phyloP scores from a whole-genome alignment of 92 coral and sea anemone genomes.

The Porites lobata region DNA sequence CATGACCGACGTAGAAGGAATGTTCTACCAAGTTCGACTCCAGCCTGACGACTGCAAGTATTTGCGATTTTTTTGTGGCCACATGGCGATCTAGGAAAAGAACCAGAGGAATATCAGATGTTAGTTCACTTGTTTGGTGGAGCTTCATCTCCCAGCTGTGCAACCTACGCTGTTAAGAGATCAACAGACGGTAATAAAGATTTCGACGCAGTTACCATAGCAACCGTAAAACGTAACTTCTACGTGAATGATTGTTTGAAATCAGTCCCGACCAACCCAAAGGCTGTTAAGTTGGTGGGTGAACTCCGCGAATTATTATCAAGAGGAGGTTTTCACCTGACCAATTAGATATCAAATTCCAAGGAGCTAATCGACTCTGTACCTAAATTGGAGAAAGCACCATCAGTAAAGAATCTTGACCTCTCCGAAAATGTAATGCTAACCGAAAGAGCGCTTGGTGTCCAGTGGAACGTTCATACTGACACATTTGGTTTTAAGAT shows the following conservation, averaged over 20 bases:
- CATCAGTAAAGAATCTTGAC: background rate
- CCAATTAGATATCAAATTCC: background rate
- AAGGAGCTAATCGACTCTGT: background rate
- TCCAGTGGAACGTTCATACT: background rate
- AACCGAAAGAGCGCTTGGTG: constrained; percentile 5
- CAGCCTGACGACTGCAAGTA: background rate
- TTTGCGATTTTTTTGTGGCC: constrained; percentile 29
- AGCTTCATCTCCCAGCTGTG: constrained; percentile 19
- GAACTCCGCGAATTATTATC: background rate
- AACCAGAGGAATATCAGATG: constrained; percentile 28
- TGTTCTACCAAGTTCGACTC: too few species aligned
- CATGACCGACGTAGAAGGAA: too few species aligned
- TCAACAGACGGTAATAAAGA: background rate
- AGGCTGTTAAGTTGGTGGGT: background rate
- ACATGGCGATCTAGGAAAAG: constrained; percentile 8
- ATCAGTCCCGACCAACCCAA: background rate
- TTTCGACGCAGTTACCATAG: background rate
- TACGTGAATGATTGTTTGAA: constrained; percentile 21
- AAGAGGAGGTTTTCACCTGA: background rate
- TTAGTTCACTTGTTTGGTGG: constrained; percentile 24
- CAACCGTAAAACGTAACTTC: constrained; percentile 8
- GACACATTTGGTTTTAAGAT: background rate
- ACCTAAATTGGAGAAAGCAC: background rate
- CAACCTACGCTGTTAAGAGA: constrained; percentile 12
- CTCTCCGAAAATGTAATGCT: background rate